Base-by-base conservation (phyloP, 1,140 invertebrate species). In the Sinonovacula constricta region DNA sequence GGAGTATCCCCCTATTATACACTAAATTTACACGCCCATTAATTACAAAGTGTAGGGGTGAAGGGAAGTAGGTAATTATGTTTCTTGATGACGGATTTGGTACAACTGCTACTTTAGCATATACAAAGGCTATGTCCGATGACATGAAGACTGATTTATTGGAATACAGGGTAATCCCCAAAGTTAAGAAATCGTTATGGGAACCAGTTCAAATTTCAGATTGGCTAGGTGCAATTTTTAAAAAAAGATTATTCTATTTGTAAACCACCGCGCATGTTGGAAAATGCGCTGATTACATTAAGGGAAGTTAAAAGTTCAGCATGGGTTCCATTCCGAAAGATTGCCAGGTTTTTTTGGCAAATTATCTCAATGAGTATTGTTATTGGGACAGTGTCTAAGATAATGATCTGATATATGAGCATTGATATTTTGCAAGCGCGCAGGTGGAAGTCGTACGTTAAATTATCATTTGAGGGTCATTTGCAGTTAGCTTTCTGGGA, bases 51-150 rank as follows among this genome's bases (percentile, higher is more conserved):
- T 79, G 66, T 66, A 22, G 76, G 2, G 34, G 51, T 36, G 67
- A 79, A 39, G 76, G 76, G 15, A 62, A 70, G 18, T 79, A 36
- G 67, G 71, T 63, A n/a, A n/a, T n/a, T n/a, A n/a, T n/a, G n/a
- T n/a, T n/a, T n/a, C n/a, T n/a, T n/a, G n/a, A n/a, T n/a, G 66
- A 70, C 36, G 76, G 59, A 7, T 68, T 69, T 24, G 51, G 67
- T 3, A 30, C 24, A 51, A 26, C 26, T 12, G 24, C 15, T 3
- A 12, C n/a, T 33, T 69, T 56, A 14, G 1, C 1, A 1, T 24
- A 49, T 31, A 30, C 49, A 33, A 2, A 4, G 33, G 30, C 18
- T 33, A 24, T 31, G 22, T n/a, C 67, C 18, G 24, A 45, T 30
- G 51, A 18, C 2, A 28, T 69, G 26, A 68, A 68, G 56, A 30